phyloP scores from a whole-genome alignment of 2,797 vertebrate species.

The Crenichthys baileyi region DNA sequence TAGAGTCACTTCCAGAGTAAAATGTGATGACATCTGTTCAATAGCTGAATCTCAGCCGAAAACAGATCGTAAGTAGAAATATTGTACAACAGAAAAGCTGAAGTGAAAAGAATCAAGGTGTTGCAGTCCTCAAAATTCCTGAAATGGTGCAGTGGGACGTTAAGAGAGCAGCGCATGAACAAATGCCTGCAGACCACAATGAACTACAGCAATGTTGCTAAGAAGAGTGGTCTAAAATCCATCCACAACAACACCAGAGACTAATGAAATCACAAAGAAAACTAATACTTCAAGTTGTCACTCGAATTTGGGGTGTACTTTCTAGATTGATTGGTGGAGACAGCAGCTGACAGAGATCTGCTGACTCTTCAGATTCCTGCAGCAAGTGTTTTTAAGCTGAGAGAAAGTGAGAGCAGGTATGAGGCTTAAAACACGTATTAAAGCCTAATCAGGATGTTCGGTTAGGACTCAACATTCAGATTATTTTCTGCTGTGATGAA shows the following conservation, averaged over 20 bases:
- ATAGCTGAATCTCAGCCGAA: background rate
- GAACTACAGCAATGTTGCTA: background rate
- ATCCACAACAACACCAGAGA: background rate
- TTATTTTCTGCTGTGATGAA: constrained; percentile 7
- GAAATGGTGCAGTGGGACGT: background rate
- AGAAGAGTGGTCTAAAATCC: background rate
- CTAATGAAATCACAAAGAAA: background rate
- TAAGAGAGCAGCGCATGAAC: background rate
- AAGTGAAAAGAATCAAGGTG: background rate
- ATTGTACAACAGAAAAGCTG: background rate
- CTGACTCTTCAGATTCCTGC: too few species aligned
- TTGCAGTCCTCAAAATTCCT: background rate
- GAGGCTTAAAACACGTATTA: background rate
- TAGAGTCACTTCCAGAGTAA: background rate
- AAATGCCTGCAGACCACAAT: background rate
- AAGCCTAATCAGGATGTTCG: constrained; percentile 1
- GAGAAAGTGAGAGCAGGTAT: too few species aligned
- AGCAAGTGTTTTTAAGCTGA: background rate
- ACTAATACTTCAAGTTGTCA: background rate
- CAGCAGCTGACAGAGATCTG: background rate
- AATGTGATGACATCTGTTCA: background rate
- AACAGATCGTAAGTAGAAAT: background rate
- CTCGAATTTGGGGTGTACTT: background rate
- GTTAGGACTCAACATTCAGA: background rate
- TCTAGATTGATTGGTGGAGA: background rate